Evolutionary conservation across 2,888 invertebrate genomes (phyloP).

Genomic region (Amblyjoppa fuscipennis): DNA sequence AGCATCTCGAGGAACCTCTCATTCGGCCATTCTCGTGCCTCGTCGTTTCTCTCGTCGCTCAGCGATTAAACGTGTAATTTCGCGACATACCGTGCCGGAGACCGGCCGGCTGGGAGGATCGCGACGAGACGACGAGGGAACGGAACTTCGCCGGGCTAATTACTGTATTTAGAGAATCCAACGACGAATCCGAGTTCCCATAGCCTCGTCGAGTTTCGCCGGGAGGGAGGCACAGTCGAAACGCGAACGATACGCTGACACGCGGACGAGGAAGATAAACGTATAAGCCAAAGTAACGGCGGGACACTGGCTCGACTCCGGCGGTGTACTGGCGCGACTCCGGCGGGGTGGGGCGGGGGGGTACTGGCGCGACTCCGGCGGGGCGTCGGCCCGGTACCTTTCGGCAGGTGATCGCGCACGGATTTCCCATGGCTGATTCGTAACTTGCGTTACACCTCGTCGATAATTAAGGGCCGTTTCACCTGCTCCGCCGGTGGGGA

Average conservation of each 20-base stretch:
- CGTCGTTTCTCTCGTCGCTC: slow-evolving; percentile 46
- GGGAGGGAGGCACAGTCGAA: slow-evolving; percentile 14
- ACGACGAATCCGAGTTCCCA: slow-evolving; percentile 82
- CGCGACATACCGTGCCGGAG: slow-evolving; percentile 75
- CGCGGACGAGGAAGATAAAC: neutral
- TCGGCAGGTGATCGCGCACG: slow-evolving; percentile 76
- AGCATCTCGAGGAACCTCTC: neutral
- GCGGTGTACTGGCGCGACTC: neutral
- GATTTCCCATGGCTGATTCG: slow-evolving; percentile 76
- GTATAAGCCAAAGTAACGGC: neutral
- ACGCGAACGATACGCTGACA: slow-evolving; percentile 1
- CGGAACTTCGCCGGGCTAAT: slow-evolving; percentile 74
- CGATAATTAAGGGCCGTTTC: slow-evolving; percentile 65
- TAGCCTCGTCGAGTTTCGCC: slow-evolving; percentile 77
- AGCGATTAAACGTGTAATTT: slow-evolving; percentile 77
- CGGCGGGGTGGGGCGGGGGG: neutral
- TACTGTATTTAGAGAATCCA: slow-evolving; percentile 81
- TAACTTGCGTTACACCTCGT: slow-evolving; percentile 51
- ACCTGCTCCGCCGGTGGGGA: slow-evolving; percentile 58
- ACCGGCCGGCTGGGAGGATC: slow-evolving; percentile 33
- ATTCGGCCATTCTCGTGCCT: slow-evolving; percentile 11
- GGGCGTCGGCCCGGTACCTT: slow-evolving; percentile 57
- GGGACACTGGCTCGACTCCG: neutral
- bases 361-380: neutral
- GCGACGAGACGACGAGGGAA: slow-evolving; percentile 30